These are phyloP conservation scores for Odontomachus brunneus DNA, from an alignment of 1,140 invertebrate genomes.

Conservation along the genomic window DNA sequence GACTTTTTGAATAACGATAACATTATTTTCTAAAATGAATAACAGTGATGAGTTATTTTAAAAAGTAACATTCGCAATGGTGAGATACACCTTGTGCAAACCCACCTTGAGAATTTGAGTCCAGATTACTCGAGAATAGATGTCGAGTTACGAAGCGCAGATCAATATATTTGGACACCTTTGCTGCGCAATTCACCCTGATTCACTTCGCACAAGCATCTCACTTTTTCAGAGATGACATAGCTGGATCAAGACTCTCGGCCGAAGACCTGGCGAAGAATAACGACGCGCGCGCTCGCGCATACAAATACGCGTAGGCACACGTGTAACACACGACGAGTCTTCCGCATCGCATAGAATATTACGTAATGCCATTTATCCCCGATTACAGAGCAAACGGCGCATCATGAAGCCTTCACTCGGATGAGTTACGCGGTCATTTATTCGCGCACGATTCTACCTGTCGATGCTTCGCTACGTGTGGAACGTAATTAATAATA, in stretches of 20 bases:
- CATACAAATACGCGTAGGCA: background rate
- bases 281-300: background rate
- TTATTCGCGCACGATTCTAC: slow-evolving; percentile 5
- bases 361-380: slow-evolving; percentile 72
- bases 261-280: slow-evolving; percentile 16
- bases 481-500: slow-evolving; percentile 57
- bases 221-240: slow-evolving; percentile 15
- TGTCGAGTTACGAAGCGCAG: background rate
- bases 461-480: background rate
- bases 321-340: slow-evolving; percentile 30
- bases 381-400: slow-evolving; percentile 66
- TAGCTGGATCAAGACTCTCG: background rate
- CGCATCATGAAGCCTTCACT: slow-evolving; percentile 66
- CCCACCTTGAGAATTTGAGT: too few relatives aligned
- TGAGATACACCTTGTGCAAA: too few relatives aligned
- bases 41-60: too few relatives aligned
- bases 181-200: slow-evolving; percentile 13
- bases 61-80: too few relatives aligned
- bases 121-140: background rate
- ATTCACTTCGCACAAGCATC: slow-evolving; percentile 28
- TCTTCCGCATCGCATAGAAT: slow-evolving; percentile 70
- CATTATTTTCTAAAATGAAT: too few relatives aligned
- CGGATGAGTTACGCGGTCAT: slow-evolving; percentile 31
- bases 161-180: background rate
- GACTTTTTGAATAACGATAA: too few relatives aligned